Evolutionary conservation across 2,888 invertebrate genomes (phyloP), one percentile per base, ranked within the genome.

Genomic region (Drosophila mettleri): DNA sequence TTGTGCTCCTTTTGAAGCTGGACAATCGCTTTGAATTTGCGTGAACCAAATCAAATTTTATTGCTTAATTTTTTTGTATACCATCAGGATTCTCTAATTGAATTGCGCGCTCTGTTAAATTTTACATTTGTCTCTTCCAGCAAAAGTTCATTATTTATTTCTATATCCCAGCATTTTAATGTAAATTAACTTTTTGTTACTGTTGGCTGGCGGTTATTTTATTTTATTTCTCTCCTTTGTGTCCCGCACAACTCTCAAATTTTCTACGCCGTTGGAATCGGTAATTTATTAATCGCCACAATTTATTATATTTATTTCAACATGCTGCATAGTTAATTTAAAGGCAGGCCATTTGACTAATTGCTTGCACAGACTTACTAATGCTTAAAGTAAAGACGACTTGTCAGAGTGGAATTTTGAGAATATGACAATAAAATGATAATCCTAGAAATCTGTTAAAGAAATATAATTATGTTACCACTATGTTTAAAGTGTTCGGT

Each of bases 11-110:
- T 84, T 88, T 85, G 81, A 88, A 74, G 84, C 55, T 63, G 78
- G 31, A 43, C 74, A 71, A 39, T 49, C 63, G 65, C 74, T 70
- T 90, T 90, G 78, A 90, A 90, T 90, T 88, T 86, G 86, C 88
- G 86, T 91, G 92, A 91, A 92, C 92, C 91, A 90, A 85, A 89
- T 87, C 92, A 65, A 92, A 92, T 92, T 92, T 92, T 92, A 92
- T 92, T 92, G 92, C 92, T 92, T 83, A 92, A 92, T 92, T 91
- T 91, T 90, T 90, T 75, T 74, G 53, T 65, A 58, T 53, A 69
- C 74, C 27, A 52, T 54, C 62, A 71, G 70, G 54, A 70, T 61
- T 74, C 48, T 84, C 65, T 76, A 88, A 88, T 86, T 79, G 79
- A 86, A 84, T 73, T 46, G 63, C 69, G 67, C 68, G 67, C 61